Conservation (phyloP, 2,797 vertebrate genomes). For the Vespertilio murinus region DNA sequence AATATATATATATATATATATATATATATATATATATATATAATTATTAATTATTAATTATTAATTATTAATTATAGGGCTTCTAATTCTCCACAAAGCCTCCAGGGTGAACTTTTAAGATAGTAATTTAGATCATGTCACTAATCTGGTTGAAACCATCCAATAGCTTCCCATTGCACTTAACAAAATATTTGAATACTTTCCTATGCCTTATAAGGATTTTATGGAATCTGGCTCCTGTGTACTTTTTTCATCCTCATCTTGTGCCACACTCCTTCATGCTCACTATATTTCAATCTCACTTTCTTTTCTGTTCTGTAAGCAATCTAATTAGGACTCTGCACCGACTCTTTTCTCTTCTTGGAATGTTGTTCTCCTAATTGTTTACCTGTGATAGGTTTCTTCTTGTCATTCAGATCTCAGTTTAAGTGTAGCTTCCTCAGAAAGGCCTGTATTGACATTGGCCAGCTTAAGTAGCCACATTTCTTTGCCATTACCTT, state of each 20-base stretch:
- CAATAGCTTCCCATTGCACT: background rate
- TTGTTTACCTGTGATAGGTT: background rate
- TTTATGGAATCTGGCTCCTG: background rate
- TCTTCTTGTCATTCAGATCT: background rate
- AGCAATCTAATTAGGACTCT: background rate
- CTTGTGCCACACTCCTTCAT: background rate
- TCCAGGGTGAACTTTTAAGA: background rate
- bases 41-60: too few species aligned
- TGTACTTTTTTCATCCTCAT: background rate
- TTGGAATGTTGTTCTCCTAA: background rate
- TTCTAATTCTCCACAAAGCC: background rate
- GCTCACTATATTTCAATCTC: background rate
- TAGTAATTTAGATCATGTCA: conserved; percentile 4
- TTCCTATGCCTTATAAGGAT: background rate
- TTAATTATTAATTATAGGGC: background rate
- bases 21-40: too few species aligned
- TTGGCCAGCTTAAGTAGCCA: background rate
- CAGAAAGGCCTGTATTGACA: background rate
- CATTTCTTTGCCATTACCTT: conserved; percentile 29
- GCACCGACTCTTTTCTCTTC: background rate
- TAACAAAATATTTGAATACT: background rate
- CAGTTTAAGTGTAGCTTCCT: background rate
- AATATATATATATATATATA: background rate
- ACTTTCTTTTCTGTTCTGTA: conserved; percentile 14
- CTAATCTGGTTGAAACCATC: background rate